Base-by-base conservation (phyloP, 2,113 vertebrate species). In the Halcyon malimbica region DNA sequence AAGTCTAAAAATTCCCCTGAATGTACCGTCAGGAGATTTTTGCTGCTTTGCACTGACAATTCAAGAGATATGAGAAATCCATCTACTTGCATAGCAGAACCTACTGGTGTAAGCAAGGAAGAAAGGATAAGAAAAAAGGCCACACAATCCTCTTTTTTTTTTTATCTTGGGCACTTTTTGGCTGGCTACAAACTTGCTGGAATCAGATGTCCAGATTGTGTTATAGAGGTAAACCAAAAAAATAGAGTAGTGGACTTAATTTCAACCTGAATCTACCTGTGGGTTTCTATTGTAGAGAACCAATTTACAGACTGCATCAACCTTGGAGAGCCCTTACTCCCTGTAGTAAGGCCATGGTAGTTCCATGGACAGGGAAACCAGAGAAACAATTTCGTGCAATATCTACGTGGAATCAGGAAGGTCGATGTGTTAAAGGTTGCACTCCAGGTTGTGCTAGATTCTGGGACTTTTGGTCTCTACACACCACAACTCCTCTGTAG, bases 281-380 rank as follows among this genome's bases (percentile, higher is more conserved):
- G 44, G 11, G 17, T 71, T 76, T 70, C 50, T 8, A 8, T 8
- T 9, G 11, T 16, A 46, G 11, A 74, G 17, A 69, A 42, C 15
- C 9, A 31, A 14, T 7, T 25, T 53, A 5, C 50, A 28, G 29
- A 16, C n/a, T 33, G 11, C 31, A 21, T 11, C 15, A 5, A 28
- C 7, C 29, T 53, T 28, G 46, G 10, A 60, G 54, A 28, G 60
- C 19, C 41, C n/a, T 62, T 63, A 28, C 48, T 67, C 33, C 26
- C 14, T 16, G 31, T 23, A 54, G 35, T 35, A 33, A 41, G n/a
- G 21, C 9, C 0, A 0, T 28, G 39, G 12, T 2, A 13, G 13
- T 5, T 33, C 9, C 39, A 35, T 0, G 0, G 16, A 20, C 50
- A 10, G 31, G 14, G 39, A 50, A 28, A 46, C 18, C 31, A 17